Percentiles rank a stretch among this genome's conserved stretches.
These are phyloP conservation scores for Sclerurus mexicanus DNA, from an alignment of 2,113 vertebrate genomes.

Conservation along the genomic window DNA sequence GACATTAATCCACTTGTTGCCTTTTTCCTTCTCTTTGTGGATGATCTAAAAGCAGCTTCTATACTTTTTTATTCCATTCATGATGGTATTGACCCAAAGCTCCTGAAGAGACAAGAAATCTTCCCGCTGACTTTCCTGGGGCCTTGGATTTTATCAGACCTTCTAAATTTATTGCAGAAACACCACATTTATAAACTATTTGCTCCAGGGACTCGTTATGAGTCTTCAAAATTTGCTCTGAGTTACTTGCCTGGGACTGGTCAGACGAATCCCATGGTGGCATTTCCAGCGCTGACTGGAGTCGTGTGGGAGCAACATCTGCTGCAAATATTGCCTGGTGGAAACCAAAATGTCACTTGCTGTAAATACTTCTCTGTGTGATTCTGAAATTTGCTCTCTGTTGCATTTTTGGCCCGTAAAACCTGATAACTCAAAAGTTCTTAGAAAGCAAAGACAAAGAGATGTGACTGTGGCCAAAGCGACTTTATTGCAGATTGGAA, in stretches of 20 bases:
- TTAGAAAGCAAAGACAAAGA: constrained; percentile 58
- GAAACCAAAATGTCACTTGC: constrained; percentile 41
- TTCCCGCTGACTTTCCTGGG: background rate
- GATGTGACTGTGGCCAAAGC: background rate
- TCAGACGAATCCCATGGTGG: background rate
- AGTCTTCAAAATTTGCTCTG: background rate
- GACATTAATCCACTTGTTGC: background rate
- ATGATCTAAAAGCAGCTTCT: background rate
- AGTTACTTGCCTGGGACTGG: background rate
- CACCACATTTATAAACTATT: background rate
- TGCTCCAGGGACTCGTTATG: rapidly evolving
- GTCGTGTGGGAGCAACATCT: constrained; percentile 31
- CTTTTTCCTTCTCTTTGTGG: background rate
- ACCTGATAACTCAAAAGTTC: constrained; percentile 31
- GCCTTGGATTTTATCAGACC: background rate
- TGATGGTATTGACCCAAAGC: background rate
- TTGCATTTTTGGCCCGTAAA: background rate
- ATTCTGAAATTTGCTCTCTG: background rate
- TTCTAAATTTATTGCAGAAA: background rate
- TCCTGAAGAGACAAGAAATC: background rate
- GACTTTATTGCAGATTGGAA: background rate
- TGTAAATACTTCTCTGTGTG: constrained; percentile 21
- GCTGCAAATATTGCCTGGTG: constrained; percentile 48
- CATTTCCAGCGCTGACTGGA: constrained; percentile 15
- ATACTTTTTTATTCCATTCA: background rate